Evolutionary conservation across 2,888 invertebrate species (phyloP).

Genomic region (Eupeodes latifasciatus): DNA sequence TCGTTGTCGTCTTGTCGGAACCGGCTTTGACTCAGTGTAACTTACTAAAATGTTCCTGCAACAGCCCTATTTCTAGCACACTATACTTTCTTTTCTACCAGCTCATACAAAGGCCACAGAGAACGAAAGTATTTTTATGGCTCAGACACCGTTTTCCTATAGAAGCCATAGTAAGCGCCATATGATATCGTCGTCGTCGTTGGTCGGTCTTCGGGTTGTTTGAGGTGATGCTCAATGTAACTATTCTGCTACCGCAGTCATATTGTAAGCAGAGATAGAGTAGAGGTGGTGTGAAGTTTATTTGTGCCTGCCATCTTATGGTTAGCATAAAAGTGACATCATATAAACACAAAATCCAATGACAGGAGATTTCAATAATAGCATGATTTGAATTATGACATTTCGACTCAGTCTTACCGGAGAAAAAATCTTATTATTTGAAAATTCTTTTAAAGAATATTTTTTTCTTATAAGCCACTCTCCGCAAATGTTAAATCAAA

Average conservation of each 20-base stretch:
- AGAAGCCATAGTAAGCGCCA: constrained; percentile 45
- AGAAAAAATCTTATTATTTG: too few relatives aligned
- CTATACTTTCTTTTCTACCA: neutral
- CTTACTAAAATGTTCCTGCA: constrained; percentile 34
- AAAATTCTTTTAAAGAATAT: too few relatives aligned
- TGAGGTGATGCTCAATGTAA: constrained; percentile 10
- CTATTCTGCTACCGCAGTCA: constrained; percentile 18
- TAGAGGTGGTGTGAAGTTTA: neutral
- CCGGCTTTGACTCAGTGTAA: neutral
- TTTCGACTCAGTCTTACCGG: too few relatives aligned
- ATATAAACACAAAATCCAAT: neutral
- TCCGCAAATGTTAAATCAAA: too few relatives aligned
- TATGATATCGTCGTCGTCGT: constrained; percentile 16
- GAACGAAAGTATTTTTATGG: constrained; percentile 72
- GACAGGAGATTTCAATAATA: too few relatives aligned
- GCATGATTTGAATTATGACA: too few relatives aligned
- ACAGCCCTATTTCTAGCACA: constrained; percentile 38
- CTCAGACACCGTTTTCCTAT: constrained; percentile 19
- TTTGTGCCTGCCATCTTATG: neutral
- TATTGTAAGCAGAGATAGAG: constrained; percentile 6
- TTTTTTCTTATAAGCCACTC: too few relatives aligned
- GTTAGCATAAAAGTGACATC: neutral
- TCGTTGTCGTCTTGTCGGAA: neutral
- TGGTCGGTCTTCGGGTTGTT: neutral
- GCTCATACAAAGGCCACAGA: constrained; percentile 61